A percentile compares a stretch with the other conserved stretches of the same genome.
Evolutionary conservation across 2,113 vertebrate genomes (phyloP).

Genomic region (Machaerirhynchus nigripectus): DNA sequence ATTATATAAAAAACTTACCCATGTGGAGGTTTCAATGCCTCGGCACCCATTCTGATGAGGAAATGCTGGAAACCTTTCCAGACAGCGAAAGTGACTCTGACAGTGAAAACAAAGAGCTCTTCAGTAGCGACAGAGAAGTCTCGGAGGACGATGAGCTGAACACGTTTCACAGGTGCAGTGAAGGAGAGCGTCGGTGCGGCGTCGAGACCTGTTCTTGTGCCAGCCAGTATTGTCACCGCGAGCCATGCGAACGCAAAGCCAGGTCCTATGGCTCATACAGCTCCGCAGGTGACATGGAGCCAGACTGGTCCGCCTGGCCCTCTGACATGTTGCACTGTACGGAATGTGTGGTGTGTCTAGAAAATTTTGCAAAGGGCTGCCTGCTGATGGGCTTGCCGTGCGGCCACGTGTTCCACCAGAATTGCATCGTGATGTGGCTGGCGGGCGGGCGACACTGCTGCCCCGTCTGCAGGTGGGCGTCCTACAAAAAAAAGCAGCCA

Average conservation of each 20-base stretch:
- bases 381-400: slow-evolving; percentile 92
- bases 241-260: not conserved
- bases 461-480: slow-evolving; percentile 94
- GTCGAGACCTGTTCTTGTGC: slow-evolving; percentile 39
- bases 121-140: slow-evolving; percentile 25
- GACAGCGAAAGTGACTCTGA: slow-evolving; percentile 79
- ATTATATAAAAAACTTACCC: slow-evolving; percentile 92
- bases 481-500: slow-evolving; percentile 89
- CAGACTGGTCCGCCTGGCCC: slow-evolving; percentile 88
- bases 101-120: slow-evolving; percentile 63
- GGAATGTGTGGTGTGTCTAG: slow-evolving; percentile 96
- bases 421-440: slow-evolving; percentile 93
- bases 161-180: not conserved
- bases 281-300: slow-evolving; percentile 55
- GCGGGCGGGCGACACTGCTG: slow-evolving; percentile 90
- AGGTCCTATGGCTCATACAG: slow-evolving; percentile 18
- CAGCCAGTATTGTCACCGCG: not conserved
- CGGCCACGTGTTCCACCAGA: slow-evolving; percentile 95
- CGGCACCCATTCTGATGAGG: slow-evolving; percentile 40
- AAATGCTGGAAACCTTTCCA: slow-evolving; percentile 62
- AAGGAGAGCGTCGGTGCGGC: not conserved
- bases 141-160: slow-evolving; percentile 63
- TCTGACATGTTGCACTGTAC: slow-evolving; percentile 83
- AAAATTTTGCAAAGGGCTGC: slow-evolving; percentile 85
- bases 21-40: slow-evolving; percentile 85